These are phyloP conservation scores for Prorops nasuta DNA, from an alignment of 1,140 invertebrate species.

Conservation along the genomic window DNA sequence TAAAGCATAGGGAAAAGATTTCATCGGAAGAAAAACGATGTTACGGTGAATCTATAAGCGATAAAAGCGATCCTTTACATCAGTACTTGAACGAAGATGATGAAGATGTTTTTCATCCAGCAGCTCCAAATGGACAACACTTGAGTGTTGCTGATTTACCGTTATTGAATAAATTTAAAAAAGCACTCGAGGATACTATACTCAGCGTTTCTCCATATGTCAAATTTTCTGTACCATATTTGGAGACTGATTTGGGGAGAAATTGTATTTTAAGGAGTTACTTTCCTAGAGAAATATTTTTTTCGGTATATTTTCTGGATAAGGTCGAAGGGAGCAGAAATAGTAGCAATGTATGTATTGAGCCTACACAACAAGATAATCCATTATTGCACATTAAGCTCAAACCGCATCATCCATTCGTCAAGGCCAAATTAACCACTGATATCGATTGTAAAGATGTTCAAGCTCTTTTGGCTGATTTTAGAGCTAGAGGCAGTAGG, in stretches of 20 bases:
- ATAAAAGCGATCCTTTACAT: slow-evolving; percentile 78
- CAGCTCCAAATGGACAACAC: slow-evolving; percentile 38
- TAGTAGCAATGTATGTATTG: slow-evolving; percentile 17
- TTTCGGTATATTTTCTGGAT: slow-evolving; percentile 61
- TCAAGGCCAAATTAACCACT: slow-evolving; percentile 67
- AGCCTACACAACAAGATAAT: slow-evolving; percentile 18
- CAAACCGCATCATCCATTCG: slow-evolving; percentile 69
- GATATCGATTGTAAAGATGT: slow-evolving; percentile 63
- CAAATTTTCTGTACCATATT: slow-evolving; percentile 80
- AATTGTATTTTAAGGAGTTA: slow-evolving; percentile 74
- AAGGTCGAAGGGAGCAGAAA: slow-evolving; percentile 38
- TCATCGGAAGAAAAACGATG: slow-evolving; percentile 56
- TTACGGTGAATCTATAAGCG: slow-evolving; percentile 60
- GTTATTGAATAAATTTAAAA: slow-evolving; percentile 69
- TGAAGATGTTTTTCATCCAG: slow-evolving; percentile 49
- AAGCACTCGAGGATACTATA: slow-evolving; percentile 70
- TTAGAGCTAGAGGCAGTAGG: slow-evolving; percentile 80
- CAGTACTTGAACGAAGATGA: slow-evolving; percentile 63
- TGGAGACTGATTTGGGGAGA: slow-evolving; percentile 81
- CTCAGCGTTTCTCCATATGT: slow-evolving; percentile 86
- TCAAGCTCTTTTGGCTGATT: slow-evolving; percentile 76
- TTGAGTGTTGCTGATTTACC: slow-evolving; percentile 63
- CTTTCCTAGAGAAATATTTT: slow-evolving; percentile 80
- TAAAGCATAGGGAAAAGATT: slow-evolving; percentile 34
- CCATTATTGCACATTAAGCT: slow-evolving; percentile 27